phyloP scores from a whole-genome alignment of 2,888 invertebrate genomes.

The Platycheirus rosarum region DNA sequence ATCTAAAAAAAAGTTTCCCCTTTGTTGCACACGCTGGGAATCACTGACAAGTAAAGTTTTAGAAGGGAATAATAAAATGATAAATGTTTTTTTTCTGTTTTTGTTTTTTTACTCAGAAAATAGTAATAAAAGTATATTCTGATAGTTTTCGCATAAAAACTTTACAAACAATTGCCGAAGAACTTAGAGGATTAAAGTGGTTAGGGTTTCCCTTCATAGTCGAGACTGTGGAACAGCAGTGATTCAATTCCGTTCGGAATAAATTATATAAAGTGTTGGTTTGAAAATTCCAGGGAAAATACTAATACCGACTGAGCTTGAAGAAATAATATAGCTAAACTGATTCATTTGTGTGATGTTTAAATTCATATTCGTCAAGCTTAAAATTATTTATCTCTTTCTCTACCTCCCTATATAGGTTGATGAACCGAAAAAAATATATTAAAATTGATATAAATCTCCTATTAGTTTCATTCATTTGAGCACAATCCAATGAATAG shows the following conservation, averaged over 20 bases:
- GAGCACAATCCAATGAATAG: no score
- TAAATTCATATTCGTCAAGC: no score
- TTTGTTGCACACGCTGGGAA: constrained; percentile 47
- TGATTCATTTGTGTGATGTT: no score
- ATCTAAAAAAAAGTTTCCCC: constrained; percentile 15
- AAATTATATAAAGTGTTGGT: neutral
- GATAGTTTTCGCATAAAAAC: constrained; percentile 47
- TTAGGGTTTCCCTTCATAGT: neutral
- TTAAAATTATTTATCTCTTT: no score
- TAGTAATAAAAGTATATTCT: constrained; percentile 36
- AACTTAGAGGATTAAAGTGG: neutral
- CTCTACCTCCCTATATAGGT: no score
- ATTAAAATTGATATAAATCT: no score
- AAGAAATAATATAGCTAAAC: no score
- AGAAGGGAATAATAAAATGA: constrained; percentile 56
- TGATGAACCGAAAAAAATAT: no score
- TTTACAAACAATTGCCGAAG: constrained; percentile 8
- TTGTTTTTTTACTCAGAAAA: constrained; percentile 11
- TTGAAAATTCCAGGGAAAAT: no score
- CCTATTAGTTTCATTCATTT: no score
- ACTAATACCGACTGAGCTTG: no score
- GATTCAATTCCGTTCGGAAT: neutral
- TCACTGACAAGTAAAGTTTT: constrained; percentile 23
- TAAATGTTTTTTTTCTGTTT: constrained; percentile 46
- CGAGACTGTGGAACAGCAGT: neutral